Evolutionary conservation across 2,888 invertebrate species (phyloP), one percentile per base, ranked within the genome.

Genomic region (Physocephala rufipes): DNA sequence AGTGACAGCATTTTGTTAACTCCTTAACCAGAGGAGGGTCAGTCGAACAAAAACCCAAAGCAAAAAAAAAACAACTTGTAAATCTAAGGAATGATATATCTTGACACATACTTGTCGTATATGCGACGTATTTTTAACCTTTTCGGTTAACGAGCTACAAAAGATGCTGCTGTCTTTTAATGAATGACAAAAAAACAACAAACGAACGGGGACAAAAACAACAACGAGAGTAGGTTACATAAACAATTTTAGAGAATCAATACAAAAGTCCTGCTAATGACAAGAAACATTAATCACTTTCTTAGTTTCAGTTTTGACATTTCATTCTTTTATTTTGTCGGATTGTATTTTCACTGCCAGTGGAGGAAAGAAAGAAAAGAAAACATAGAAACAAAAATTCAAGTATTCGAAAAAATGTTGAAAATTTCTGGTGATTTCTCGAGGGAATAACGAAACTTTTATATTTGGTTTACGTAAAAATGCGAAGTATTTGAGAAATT

Each of bases 231-330:
- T n/a, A n/a, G n/a, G n/a, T n/a, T n/a, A n/a, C n/a, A 53, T 21
- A 36, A 36, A 36, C 36, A 36, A 36, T 36, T 9, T 36, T 36
- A 36, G 5, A 36, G 36, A 36, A 36, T 36, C 36, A 36, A 36
- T 36, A 36, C 4, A 36, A 36, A 36, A 9, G 36, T 36, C 36
- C 49, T 47, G 64, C 28, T 64, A 64, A 64, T 64, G 64, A 64
- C 64, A 64, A 47, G 64, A 64, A 28, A 26, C 64, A 64, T 64
- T 49, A 64, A 64, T 64, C 64, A 64, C 24, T 36, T 30, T 45
- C 49, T 5, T n/a, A 47, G 47, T 49, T 47, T 21, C 9, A 64
- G 64, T 24, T 49, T 49, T 45, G 64, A 64, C 64, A 64, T 21
- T 49, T 49, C n/a, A n/a, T n/a, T n/a, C n/a, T n/a, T n/a, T n/a